Percentiles rank a stretch among this genome's conserved stretches.
Conservation (phyloP, 1,140 invertebrate genomes). For the Drosophila pruinosa region DNA sequence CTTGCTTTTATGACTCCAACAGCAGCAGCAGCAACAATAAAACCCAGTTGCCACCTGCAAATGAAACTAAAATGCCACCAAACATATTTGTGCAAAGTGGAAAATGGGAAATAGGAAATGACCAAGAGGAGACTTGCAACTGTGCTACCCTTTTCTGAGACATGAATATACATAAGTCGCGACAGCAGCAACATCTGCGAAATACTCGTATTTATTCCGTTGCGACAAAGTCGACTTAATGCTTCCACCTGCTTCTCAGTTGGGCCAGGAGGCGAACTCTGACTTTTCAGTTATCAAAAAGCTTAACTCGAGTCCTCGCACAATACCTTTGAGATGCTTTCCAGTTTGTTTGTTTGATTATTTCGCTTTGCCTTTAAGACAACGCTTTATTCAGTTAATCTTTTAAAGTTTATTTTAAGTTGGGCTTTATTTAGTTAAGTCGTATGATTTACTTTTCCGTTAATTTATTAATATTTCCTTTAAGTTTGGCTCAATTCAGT, state of each 20-base stretch:
- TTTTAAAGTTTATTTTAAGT: too few relatives aligned
- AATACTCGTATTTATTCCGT: neutral
- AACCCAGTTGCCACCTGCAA: neutral
- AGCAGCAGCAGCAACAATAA: neutral
- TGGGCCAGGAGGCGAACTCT: neutral
- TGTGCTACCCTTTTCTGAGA: neutral
- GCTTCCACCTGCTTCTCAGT: neutral
- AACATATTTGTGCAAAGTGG: neutral
- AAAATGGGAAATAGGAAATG: neutral
- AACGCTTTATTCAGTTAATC: too few relatives aligned
- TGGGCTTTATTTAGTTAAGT: too few relatives aligned
- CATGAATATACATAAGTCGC: neutral
- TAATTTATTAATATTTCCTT: too few relatives aligned
- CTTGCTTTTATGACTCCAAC: slow-evolving; percentile 15
- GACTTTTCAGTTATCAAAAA: neutral
- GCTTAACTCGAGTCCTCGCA: too few relatives aligned
- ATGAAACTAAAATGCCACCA: slow-evolving; percentile 6
- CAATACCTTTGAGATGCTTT: too few relatives aligned
- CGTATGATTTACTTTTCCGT: too few relatives aligned
- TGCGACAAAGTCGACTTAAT: neutral
- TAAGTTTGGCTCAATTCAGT: too few relatives aligned
- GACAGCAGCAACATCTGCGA: neutral
- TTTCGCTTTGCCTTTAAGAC: too few relatives aligned
- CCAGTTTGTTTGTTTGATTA: too few relatives aligned
- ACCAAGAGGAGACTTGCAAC: neutral